These are phyloP conservation scores for Metopia argyrocephala DNA, from an alignment of 2,888 invertebrate genomes.

Conservation along the genomic window DNA sequence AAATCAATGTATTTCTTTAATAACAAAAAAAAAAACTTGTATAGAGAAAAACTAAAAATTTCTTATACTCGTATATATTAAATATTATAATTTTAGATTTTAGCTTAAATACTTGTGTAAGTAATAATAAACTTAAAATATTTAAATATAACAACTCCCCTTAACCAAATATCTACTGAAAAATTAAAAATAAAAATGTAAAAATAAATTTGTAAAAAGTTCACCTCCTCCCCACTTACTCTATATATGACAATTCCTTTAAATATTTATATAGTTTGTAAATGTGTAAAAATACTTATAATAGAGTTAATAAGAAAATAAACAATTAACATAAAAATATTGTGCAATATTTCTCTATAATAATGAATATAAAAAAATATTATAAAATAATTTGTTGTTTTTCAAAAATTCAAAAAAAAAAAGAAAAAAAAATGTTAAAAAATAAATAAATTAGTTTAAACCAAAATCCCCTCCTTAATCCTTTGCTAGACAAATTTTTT, in stretches of 20 bases:
- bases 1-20: slow-evolving; percentile 42
- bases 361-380: neutral
- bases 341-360: slow-evolving; percentile 41
- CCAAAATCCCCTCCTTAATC: neutral
- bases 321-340: slow-evolving; percentile 28
- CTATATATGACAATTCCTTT: slow-evolving; percentile 59
- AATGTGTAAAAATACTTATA: too few species aligned
- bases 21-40: slow-evolving; percentile 41
- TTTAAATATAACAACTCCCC: too few species aligned
- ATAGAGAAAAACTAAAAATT: slow-evolving; percentile 34
- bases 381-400: slow-evolving; percentile 43
- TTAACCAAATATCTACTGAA: slow-evolving; percentile 11
- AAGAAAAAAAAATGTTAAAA: slow-evolving; percentile 39
- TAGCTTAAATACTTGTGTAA: slow-evolving; percentile 27
- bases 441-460: slow-evolving; percentile 30
- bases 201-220: slow-evolving; percentile 11
- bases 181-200: slow-evolving; percentile 2
- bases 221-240: neutral
- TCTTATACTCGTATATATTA: neutral
- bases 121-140: neutral
- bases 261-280: too few species aligned
- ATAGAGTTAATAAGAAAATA: slow-evolving; percentile 10
- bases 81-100: slow-evolving; percentile 49
- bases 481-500: slow-evolving; percentile 38
- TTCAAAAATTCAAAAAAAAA: slow-evolving; percentile 33